phyloP scores from a whole-genome alignment of 2,888 invertebrate species.

The Tinea pellionella region DNA sequence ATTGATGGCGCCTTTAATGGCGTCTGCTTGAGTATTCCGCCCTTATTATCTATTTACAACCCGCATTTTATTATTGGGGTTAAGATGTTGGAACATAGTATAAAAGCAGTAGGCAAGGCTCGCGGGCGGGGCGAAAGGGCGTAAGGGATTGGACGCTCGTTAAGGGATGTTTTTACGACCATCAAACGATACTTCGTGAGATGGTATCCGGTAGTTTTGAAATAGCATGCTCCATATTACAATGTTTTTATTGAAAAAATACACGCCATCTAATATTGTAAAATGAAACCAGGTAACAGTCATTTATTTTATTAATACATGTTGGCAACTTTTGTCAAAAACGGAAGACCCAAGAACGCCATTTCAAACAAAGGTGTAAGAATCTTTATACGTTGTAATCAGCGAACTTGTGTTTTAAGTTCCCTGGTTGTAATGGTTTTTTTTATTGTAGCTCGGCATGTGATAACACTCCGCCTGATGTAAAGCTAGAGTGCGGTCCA shows the following conservation, averaged over 20 bases:
- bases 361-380: no score
- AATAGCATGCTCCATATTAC: constrained; percentile 8
- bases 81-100: constrained; percentile 39
- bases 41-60: constrained; percentile 69
- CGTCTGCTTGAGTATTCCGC: constrained; percentile 49
- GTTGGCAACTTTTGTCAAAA: no score
- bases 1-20: constrained; percentile 53
- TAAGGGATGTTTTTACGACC: constrained; percentile 67
- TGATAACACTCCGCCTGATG: no score
- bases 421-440: no score
- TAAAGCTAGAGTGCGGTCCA: no score
- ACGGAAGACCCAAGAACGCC: no score
- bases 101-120: constrained; percentile 19
- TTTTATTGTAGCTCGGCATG: no score
- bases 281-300: not conserved
- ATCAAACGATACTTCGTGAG: constrained; percentile 66
- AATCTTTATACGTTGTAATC: no score
- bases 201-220: constrained; percentile 57
- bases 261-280: not conserved
- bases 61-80: constrained; percentile 70
- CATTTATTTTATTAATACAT: no score
- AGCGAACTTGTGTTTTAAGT: no score
- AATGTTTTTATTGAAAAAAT: not conserved
- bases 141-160: constrained; percentile 55
- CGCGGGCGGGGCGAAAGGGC: constrained; percentile 40